Conservation (phyloP, 2,113 vertebrate genomes). For the Urocitellus parryii region DNA sequence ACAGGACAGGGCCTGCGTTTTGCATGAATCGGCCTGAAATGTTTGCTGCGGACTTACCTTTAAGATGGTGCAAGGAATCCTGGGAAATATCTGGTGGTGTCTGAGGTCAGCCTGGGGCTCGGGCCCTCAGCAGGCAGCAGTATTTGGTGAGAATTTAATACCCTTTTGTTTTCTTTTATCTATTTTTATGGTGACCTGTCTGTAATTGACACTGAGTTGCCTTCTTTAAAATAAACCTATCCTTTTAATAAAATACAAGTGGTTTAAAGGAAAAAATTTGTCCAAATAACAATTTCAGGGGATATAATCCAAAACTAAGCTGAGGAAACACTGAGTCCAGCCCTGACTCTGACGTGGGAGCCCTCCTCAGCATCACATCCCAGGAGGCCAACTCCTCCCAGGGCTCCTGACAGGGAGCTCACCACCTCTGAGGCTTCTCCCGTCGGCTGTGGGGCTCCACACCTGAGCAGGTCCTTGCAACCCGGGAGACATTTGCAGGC, state of each 20-base stretch:
- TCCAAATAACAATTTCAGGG: background rate
- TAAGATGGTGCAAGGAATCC: background rate
- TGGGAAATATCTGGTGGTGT: accelerated
- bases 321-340: background rate
- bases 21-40: background rate
- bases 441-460: accelerated
- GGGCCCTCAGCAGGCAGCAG: background rate
- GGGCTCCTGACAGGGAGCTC: background rate
- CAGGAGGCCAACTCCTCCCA: background rate
- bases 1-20: background rate
- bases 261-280: background rate
- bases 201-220: background rate
- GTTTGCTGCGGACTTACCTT: background rate
- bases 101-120: background rate
- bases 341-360: background rate
- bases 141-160: background rate
- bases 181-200: background rate
- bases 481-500: accelerated
- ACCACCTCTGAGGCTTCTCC: background rate
- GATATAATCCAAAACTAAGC: background rate
- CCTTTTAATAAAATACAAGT: background rate
- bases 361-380: accelerated
- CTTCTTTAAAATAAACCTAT: background rate
- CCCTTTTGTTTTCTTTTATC: background rate
- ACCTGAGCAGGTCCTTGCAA: background rate